phyloP scores from a whole-genome alignment of 1,140 invertebrate species.

The Heliothis virescens region DNA sequence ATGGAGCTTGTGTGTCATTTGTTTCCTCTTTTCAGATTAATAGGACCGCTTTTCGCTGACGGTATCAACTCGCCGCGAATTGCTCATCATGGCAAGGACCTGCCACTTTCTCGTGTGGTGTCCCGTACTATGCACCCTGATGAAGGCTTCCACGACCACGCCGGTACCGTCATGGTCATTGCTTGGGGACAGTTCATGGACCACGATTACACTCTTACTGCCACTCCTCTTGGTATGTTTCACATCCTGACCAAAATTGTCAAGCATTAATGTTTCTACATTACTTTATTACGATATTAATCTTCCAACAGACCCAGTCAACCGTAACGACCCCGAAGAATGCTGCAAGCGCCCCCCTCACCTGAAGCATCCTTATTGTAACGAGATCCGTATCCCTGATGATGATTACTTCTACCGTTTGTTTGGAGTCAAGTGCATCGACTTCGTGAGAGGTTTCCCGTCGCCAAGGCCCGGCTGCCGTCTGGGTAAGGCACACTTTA shows the following conservation, averaged over 20 bases:
- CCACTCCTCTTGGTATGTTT: constrained; percentile 91
- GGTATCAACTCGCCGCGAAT: constrained; percentile 93
- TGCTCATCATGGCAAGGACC: constrained; percentile 89
- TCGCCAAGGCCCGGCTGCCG: constrained; percentile 93
- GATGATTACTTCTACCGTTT: constrained; percentile 97
- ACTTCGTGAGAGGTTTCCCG: constrained; percentile 95
- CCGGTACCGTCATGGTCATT: constrained; percentile 97
- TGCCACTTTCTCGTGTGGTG: constrained; percentile 94
- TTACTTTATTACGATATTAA: too few species aligned
- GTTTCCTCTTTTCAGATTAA: constrained; percentile 85
- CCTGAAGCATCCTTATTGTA: constrained; percentile 95
- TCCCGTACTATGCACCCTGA: constrained; percentile 96
- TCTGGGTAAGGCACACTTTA: constrained; percentile 87
- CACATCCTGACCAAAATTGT: neutral
- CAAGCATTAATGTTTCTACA: too few species aligned
- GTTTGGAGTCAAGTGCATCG: constrained; percentile 94
- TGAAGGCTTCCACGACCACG: constrained; percentile 96
- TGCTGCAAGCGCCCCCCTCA: constrained; percentile 93
- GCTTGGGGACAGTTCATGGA: constrained; percentile 98
- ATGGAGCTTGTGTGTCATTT: constrained; percentile 15
- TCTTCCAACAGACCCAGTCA: constrained; percentile 89
- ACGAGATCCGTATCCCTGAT: constrained; percentile 95
- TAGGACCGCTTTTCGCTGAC: constrained; percentile 92
- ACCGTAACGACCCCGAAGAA: constrained; percentile 95
- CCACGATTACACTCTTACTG: constrained; percentile 96